Evolutionary conservation across 2,797 vertebrate species (phyloP).

Genomic region (Nyctibius grandis): DNA sequence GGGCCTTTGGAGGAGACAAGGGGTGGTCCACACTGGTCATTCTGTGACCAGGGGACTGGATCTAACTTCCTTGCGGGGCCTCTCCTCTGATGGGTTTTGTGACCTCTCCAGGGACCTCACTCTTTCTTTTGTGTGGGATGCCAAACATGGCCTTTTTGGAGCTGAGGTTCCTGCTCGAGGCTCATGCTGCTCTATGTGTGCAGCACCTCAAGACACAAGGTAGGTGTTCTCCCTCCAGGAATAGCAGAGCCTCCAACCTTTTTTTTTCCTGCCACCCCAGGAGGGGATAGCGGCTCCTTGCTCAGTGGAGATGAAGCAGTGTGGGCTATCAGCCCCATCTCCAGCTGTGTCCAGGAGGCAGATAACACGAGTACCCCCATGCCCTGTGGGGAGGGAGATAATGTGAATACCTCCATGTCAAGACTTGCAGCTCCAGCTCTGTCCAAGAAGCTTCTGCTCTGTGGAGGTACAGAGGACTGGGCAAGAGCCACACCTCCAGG

Average conservation of each 20-base stretch:
- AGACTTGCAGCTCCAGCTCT: not conserved
- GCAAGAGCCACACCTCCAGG: not conserved
- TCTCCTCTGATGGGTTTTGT: not conserved
- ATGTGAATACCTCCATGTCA: no score
- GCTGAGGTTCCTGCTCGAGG: not conserved
- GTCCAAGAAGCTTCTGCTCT: not conserved
- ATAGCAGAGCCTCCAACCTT: not conserved
- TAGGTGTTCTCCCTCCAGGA: not conserved
- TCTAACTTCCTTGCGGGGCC: not conserved
- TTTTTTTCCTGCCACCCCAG: not conserved
- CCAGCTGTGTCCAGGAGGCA: not conserved
- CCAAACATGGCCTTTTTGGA: not conserved
- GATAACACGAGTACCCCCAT: not conserved
- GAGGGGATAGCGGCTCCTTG: not conserved
- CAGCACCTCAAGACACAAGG: fast-evolving
- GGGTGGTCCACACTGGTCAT: not conserved
- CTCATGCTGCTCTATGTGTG: fast-evolving
- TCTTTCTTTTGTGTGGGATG: not conserved
- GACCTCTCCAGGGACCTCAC: not conserved
- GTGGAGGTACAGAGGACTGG: not conserved
- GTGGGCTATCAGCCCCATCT: not conserved
- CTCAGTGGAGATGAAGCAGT: not conserved
- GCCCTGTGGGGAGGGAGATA: not conserved
- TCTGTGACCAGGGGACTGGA: not conserved
- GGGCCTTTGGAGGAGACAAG: not conserved